phyloP scores from a whole-genome alignment of 2,797 vertebrate species.

The Thripadectes ignobilis region DNA sequence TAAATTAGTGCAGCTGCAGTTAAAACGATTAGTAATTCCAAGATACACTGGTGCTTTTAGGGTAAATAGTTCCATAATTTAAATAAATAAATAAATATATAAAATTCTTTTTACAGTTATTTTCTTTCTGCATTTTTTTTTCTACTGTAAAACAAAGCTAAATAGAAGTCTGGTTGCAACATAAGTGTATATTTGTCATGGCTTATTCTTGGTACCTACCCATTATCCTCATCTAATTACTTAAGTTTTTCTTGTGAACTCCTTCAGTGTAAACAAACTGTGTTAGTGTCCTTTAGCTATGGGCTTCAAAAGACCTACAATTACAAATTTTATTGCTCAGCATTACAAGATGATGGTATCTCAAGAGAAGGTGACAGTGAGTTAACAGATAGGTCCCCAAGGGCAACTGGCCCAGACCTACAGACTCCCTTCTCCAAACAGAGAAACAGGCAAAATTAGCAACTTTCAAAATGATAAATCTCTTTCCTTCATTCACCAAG shows the following conservation, averaged over 20 bases:
- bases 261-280: slow-evolving; percentile 76
- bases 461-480: slow-evolving; percentile 68
- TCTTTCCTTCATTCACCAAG: slow-evolving; percentile 55
- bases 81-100: background rate
- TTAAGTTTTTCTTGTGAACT: slow-evolving; percentile 53
- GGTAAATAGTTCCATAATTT: background rate
- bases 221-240: slow-evolving; percentile 31
- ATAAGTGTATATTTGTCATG: background rate
- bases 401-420: slow-evolving; percentile 77
- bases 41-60: background rate
- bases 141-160: background rate
- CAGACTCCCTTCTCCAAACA: slow-evolving; percentile 83
- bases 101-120: background rate
- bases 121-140: background rate
- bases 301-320: slow-evolving; percentile 77
- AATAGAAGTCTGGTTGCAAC: background rate
- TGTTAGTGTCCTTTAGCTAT: slow-evolving; percentile 46
- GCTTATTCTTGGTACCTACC: background rate
- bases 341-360: slow-evolving; percentile 81
- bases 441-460: slow-evolving; percentile 69
- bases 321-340: slow-evolving; percentile 80
- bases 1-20: background rate
- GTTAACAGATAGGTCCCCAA: slow-evolving; percentile 79
- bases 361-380: slow-evolving; percentile 79
- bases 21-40: background rate